Evolutionary conservation across 2,113 vertebrate species (phyloP), one percentile per base, ranked within the genome.

Genomic region (Malurus elegans): DNA sequence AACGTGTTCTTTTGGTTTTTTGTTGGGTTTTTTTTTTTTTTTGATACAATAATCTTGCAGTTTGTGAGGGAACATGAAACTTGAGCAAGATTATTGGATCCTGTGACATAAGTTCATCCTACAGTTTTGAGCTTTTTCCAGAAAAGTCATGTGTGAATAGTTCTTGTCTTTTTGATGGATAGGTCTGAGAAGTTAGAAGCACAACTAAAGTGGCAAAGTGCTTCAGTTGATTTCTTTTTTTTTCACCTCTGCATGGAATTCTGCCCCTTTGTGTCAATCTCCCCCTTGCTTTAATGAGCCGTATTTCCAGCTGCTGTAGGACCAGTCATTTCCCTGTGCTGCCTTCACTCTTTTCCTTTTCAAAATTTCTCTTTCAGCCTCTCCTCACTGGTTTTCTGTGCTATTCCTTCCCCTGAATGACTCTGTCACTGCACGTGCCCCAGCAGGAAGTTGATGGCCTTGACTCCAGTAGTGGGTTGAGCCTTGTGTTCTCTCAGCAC

Each of bases 381-480:
- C 32, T 91, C 42, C 47, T 79, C 9, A 8, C 4, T 29, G 36
- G 23, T 4, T 75, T 88, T 82, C 45, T 65, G 62, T 70, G 54
- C 28, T 53, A 28, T 42, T 76, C 31, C 29, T n/a, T 69, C 34
- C n/a, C 18, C 64, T 48, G 24, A 53, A n/a, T 60, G 48, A n/a
- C 18, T 28, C 31, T 40, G 31, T 50, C 4, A 6, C 16, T 3
- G 2, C 3, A 0, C 8, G 9, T 26, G 18, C 24, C 64, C 44
- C 18, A 7, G 31, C 15, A 26, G 36, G 53, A 60, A 34, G 29
- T 0, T 56, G 36, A 45, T 73, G 38, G n/a, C 51, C 38, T 73
- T 29, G 16, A 29, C 16, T 73, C 50, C 40, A 18, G 3, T 17
- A 69, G n/a, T 54, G 34, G 14, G 9, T 60, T 47, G 45, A 62